Base-by-base conservation (phyloP, 2,888 invertebrate genomes). In the Digitonthophagus gazella region DNA sequence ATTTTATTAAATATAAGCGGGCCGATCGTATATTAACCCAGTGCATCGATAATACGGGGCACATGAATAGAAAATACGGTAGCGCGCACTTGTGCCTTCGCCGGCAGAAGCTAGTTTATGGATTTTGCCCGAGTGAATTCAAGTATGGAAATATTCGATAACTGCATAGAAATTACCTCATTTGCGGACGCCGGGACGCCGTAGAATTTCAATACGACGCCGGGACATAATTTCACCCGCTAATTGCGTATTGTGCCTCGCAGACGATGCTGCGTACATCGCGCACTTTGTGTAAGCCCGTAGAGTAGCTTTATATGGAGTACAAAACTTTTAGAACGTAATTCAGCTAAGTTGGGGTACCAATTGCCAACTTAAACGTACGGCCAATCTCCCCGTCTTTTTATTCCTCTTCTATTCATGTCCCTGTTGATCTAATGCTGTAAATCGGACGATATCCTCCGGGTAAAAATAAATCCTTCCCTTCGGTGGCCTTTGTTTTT, bases 71-170 rank as follows among this genome's bases (percentile, higher is more conserved):
- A 61, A 61, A 61, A 61, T 61, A 20, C 61, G 19, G 61, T 61
- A 61, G 61, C 18, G 61, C n/a, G 61, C 61, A 20, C 61, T 20
- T 20, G 16, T 61, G 18, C 61, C 61, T 20, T 15, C 57, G 61
- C 18, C 61, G 20, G 65, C 28, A 44, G 28, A 44, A 44, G 28
- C 28, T 55, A 65, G 67, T 67, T 69, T 69, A 66, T 71, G 65
- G 63, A 65, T 71, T 69, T 67, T 64, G 65, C 66, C 64, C 69
- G 64, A 71, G 61, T 71, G 66, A 58, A 70, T 66, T 70, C 66
- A 68, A 68, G 61, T 71, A 68, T 70, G 71, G 70, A 70, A 71
- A 71, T 68, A 68, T 68, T 65, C 68, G 64, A 71, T 68, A 70
- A 70, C 66, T 70, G 69, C 71, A 70, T 68, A 70, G 67, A 65